phyloP scores from a whole-genome alignment of 2,113 vertebrate species.

The Salvator merianae region DNA sequence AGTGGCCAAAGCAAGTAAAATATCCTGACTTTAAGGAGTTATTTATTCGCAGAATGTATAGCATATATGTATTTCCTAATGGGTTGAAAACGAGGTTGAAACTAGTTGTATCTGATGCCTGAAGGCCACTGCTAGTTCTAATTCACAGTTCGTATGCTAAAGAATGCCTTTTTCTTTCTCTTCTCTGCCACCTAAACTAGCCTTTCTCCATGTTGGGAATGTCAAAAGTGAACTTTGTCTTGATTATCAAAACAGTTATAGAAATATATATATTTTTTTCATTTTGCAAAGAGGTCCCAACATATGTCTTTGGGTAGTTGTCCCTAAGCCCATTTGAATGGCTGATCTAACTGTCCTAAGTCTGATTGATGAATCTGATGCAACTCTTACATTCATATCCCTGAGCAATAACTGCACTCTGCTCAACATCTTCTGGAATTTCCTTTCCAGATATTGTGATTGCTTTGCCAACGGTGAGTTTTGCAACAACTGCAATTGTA shows the following conservation, averaged over 20 bases:
- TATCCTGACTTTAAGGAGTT: neutral
- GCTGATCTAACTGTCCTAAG: neutral
- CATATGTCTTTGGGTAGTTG: neutral
- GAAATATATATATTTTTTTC: neutral
- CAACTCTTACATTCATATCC: neutral
- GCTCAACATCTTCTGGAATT: conserved; percentile 35
- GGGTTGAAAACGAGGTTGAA: neutral
- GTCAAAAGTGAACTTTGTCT: neutral
- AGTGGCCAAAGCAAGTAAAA: neutral
- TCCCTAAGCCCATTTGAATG: neutral
- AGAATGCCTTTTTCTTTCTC: neutral
- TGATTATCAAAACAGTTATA: neutral
- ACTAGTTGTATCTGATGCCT: neutral
- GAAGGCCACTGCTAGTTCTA: neutral
- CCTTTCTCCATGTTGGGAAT: neutral
- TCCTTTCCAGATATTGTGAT: conserved; percentile 89
- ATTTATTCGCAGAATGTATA: too few relatives aligned
- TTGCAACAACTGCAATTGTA: conserved; percentile 98
- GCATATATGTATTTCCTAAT: too few relatives aligned
- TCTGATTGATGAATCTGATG: neutral
- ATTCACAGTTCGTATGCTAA: neutral
- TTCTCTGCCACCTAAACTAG: neutral
- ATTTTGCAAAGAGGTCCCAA: neutral
- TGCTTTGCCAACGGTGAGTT: conserved; percentile 99
- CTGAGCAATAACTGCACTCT: neutral